Evolutionary conservation across 2,888 invertebrate species (phyloP), one percentile per base, ranked within the genome.

Genomic region (Stenoptilia bipunctidactyla): DNA sequence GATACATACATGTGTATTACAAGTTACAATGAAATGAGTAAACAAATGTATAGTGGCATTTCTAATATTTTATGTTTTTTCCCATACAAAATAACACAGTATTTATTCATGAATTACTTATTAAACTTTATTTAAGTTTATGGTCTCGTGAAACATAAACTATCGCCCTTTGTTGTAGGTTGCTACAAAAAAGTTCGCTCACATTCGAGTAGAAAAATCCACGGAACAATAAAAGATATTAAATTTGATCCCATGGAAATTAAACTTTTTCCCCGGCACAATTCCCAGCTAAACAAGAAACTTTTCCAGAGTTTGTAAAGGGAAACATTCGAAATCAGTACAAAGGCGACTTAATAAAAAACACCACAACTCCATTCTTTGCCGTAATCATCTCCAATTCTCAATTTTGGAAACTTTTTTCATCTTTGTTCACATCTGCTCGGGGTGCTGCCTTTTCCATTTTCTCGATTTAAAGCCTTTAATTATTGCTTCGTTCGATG

Each of bases 401-500:
- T 66, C 68, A 72, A 75, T 76, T 69, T 68, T 61, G 55, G 54
- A 66, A 80, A 82, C 73, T 80, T 82, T 82, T 82, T 82, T 82
- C 82, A 80, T 80, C 70, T 80, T 65, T 72, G 71, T 76, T 67
- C 74, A 69, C 79, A 80, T 80, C 82, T 79, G 80, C 68, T 75
- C 64, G 61, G 61, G 50, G 30, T 9, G 5, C 5, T 5, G 9
- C 2, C 30, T 30, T 30, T 30, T 30, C 9, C 12, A n/a, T 12
- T n/a, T 12, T 9, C 30, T n/a, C 30, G n/a, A 9, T 30, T 4
- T 30, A 30, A 30, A 30, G 12, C 30, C 9, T 30, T 9, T 30
- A 30, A 30, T 30, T 30, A 30, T 12, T 30, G 12, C 9, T 30
- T 20, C 30, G n/a, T 30, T 30, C n/a, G 10, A n/a, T 30, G n/a